phyloP scores from a whole-genome alignment of 1,140 invertebrate species.

The Cataglyphis hispanica region DNA sequence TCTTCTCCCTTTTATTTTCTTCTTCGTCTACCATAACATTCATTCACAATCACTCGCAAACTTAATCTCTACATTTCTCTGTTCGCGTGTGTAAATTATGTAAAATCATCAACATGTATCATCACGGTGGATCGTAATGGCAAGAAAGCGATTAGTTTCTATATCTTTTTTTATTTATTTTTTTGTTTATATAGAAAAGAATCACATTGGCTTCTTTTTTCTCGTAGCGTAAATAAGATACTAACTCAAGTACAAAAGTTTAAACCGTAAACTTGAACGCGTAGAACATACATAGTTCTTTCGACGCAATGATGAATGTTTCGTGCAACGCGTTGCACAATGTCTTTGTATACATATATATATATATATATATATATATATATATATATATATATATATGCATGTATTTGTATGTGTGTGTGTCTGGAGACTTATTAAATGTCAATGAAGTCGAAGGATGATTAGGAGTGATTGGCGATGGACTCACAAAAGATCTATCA shows the following conservation, averaged over 20 bases:
- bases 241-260: constrained; percentile 62
- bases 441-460: constrained; percentile 78
- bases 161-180: constrained; percentile 37
- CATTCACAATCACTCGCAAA: constrained; percentile 46
- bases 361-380: constrained; percentile 17
- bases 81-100: constrained; percentile 16
- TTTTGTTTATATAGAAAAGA: constrained; percentile 49
- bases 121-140: constrained; percentile 9
- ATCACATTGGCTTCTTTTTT: constrained; percentile 50
- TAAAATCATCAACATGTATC: background rate
- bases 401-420: background rate
- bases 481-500: constrained; percentile 86
- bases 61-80: constrained; percentile 29
- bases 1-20: background rate
- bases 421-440: constrained; percentile 50
- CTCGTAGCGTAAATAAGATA: constrained; percentile 24
- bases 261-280: constrained; percentile 49
- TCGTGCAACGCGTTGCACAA: constrained; percentile 6
- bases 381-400: constrained; percentile 11
- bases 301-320: constrained; percentile 25
- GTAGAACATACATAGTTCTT: constrained; percentile 17
- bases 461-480: constrained; percentile 82
- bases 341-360: background rate
- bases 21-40: background rate
- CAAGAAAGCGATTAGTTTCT: constrained; percentile 43